phyloP scores from a whole-genome alignment of 2,888 invertebrate species.

The Troilus luridus region DNA sequence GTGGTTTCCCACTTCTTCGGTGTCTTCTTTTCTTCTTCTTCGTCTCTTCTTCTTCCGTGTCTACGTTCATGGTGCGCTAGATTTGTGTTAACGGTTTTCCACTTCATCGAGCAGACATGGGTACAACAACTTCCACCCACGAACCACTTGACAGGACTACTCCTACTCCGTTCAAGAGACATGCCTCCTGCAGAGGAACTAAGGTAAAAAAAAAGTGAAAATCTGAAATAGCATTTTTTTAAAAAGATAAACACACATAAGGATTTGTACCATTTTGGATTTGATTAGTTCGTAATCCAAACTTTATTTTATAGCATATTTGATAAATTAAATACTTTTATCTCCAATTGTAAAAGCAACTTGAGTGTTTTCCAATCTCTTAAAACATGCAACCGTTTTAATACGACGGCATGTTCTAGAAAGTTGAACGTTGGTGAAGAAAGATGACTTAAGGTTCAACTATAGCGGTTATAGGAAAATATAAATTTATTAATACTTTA shows the following conservation, averaged over 20 bases:
- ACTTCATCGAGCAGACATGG: conserved; percentile 63
- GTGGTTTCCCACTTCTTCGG: conserved; percentile 23
- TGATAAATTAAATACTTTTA: too few species aligned
- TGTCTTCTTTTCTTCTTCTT: conserved; percentile 24
- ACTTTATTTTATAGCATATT: too few species aligned
- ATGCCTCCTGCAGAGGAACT: conserved; percentile 66
- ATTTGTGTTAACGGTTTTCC: not conserved
- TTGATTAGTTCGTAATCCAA: not conserved
- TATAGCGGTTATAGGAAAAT: not conserved
- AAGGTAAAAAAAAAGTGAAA: conserved; percentile 63
- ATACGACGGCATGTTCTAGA: not conserved
- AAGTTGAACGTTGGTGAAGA: not conserved
- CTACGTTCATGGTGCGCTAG: conserved; percentile 20
- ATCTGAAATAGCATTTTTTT: not conserved
- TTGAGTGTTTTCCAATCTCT: not conserved
- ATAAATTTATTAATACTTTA: not conserved
- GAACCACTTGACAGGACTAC: conserved; percentile 66
- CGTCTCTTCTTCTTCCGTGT: not conserved
- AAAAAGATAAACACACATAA: not conserved
- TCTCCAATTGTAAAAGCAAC: not conserved
- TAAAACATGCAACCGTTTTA: not conserved
- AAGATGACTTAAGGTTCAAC: not conserved
- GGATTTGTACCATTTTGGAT: not conserved
- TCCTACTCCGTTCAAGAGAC: conserved; percentile 65
- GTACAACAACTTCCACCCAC: conserved; percentile 66